These are phyloP conservation scores for Otolemur garnettii DNA, from an alignment of 2,113 vertebrate species.

Conservation along the genomic window DNA sequence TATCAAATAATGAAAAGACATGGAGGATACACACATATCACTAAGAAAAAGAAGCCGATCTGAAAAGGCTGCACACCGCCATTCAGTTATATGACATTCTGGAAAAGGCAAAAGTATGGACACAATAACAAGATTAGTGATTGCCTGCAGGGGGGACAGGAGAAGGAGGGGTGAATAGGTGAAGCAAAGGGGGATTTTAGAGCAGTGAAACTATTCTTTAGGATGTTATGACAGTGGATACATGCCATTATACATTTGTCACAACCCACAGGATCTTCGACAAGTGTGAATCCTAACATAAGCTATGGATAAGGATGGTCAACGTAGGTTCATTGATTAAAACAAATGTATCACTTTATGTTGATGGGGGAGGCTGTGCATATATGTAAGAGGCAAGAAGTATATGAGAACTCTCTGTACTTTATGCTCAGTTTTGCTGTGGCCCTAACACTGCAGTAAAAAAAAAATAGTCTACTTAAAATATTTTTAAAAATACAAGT, in stretches of 20 bases:
- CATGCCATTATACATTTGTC: neutral
- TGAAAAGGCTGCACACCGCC: neutral
- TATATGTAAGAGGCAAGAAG: too few relatives aligned
- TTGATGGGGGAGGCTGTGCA: neutral
- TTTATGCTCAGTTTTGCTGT: conserved; percentile 12
- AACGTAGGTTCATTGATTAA: neutral
- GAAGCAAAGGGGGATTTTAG: neutral
- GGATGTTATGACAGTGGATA: neutral
- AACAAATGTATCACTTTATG: neutral
- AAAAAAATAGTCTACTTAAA: neutral
- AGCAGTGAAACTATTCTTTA: neutral
- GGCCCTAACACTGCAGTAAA: neutral
- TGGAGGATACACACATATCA: neutral
- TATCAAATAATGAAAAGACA: neutral
- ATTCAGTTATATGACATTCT: neutral
- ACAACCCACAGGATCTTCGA: neutral
- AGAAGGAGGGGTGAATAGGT: neutral
- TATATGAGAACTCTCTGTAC: neutral
- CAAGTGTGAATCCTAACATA: neutral
- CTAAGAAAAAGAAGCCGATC: neutral
- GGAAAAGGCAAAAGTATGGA: neutral
- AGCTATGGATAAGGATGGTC: neutral
- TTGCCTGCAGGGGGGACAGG: too few relatives aligned
- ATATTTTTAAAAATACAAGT: neutral
- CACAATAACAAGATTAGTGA: neutral